Evolutionary conservation across 1,140 invertebrate species (phyloP).

Genomic region (Ruditapes philippinarum): DNA sequence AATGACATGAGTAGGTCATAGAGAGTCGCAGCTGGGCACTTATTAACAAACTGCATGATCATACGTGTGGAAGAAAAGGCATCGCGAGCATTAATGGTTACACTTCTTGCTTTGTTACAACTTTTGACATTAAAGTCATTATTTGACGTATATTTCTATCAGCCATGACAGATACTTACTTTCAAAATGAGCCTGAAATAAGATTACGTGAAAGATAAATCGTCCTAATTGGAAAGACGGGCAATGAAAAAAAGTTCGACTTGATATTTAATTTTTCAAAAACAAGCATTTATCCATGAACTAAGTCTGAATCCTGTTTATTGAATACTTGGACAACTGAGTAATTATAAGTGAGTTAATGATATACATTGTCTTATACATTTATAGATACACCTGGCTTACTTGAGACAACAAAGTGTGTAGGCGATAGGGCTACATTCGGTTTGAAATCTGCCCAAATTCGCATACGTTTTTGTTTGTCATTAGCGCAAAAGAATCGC

Average conservation of each 20-base stretch:
- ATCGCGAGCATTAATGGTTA: too few species aligned
- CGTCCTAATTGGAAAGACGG: not conserved
- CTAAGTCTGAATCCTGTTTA: not conserved
- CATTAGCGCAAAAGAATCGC: not conserved
- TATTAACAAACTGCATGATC: too few species aligned
- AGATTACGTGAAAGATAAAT: not conserved
- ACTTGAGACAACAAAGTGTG: not conserved
- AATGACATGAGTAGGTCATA: too few species aligned
- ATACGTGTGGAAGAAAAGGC: too few species aligned
- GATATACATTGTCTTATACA: not conserved
- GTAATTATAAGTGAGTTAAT: too few species aligned
- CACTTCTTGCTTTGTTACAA: too few species aligned
- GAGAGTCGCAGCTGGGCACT: too few species aligned
- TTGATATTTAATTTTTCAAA: not conserved
- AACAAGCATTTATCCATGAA: not conserved
- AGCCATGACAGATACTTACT: too few species aligned
- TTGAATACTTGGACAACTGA: not conserved
- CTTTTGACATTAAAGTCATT: too few species aligned
- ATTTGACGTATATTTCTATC: too few species aligned
- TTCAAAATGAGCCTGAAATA: too few species aligned
- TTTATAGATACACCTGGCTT: not conserved
- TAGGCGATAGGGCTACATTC: not conserved
- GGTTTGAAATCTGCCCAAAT: not conserved
- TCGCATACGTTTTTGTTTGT: conserved; percentile 11
- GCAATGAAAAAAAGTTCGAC: not conserved